These are phyloP conservation scores for Furcifer pardalis DNA, from an alignment of 2,797 vertebrate species.

Conservation along the genomic window DNA sequence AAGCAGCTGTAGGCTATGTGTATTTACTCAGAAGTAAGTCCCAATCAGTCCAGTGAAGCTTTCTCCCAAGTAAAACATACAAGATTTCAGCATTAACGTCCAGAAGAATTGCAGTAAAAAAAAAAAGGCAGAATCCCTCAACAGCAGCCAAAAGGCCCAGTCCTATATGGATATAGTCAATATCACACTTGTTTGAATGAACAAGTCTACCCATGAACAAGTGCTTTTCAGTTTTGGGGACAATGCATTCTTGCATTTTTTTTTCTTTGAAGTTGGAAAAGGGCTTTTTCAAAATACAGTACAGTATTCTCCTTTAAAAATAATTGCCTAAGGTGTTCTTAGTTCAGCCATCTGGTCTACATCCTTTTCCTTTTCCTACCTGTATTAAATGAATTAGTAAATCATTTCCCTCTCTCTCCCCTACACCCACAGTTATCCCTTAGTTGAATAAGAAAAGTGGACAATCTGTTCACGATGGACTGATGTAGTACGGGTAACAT, in stretches of 20 bases:
- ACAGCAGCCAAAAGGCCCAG: not conserved
- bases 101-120: not conserved
- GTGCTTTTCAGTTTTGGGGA: not conserved
- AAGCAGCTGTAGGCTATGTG: not conserved
- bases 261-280: too few relatives aligned
- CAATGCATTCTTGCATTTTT: not conserved
- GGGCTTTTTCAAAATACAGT: too few relatives aligned
- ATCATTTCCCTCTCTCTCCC: not conserved
- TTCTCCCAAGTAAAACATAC: not conserved
- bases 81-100: not conserved
- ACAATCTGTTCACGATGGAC: too few relatives aligned
- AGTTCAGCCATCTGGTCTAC: not conserved
- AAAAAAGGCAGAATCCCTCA: not conserved
- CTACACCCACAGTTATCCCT: too few relatives aligned
- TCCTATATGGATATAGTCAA: too few relatives aligned
- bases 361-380: not conserved
- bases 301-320: not conserved
- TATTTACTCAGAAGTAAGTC: slow-evolving; percentile 1
- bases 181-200: not conserved
- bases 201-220: not conserved
- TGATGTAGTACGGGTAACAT: not conserved
- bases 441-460: not conserved
- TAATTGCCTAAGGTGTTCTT: not conserved
- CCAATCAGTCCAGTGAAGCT: not conserved
- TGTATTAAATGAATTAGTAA: not conserved